Percentiles rank a stretch among this genome's conserved stretches.
These are phyloP conservation scores for Acanthurus lineatus DNA, from an alignment of 2,797 vertebrate species.

Conservation along the genomic window DNA sequence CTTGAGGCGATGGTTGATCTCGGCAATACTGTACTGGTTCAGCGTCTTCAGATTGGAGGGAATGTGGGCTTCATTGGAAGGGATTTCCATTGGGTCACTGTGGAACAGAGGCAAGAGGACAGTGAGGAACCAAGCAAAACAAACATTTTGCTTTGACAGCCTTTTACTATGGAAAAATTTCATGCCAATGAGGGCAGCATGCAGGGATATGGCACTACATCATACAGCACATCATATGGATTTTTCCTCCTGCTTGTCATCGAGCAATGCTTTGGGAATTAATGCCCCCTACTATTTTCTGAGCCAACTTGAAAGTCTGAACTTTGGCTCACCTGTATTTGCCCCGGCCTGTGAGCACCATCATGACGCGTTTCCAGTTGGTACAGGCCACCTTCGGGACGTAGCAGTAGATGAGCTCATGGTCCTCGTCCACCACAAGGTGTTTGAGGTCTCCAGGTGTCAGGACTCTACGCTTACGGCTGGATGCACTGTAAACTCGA, in stretches of 20 bases:
- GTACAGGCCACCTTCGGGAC: conserved; percentile 99
- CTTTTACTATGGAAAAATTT: not conserved
- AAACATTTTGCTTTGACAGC: not conserved
- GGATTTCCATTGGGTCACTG: conserved; percentile 96
- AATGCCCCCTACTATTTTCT: not conserved
- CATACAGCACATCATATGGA: not conserved
- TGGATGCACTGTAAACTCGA: conserved; percentile 88
- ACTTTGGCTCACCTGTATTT: conserved; percentile 87
- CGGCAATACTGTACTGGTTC: conserved; percentile 97
- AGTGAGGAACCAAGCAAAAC: not conserved
- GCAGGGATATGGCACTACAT: not conserved
- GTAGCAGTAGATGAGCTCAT: conserved; percentile 98
- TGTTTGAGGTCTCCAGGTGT: conserved; percentile 96
- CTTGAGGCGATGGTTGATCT: conserved; percentile 99
- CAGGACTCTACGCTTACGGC: conserved; percentile 93
- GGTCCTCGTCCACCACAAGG: conserved; percentile 96
- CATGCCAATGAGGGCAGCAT: not conserved
- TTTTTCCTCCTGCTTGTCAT: not conserved
- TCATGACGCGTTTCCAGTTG: conserved; percentile 99
- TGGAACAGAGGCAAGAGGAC: not conserved
- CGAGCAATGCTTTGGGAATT: not conserved
- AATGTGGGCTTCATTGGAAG: conserved; percentile 94
- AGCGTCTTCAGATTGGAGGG: conserved; percentile 96
- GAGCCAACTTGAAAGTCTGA: too few relatives aligned
- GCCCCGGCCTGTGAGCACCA: conserved; percentile 94